A percentile compares a stretch with the other conserved stretches of the same genome.
These are phyloP conservation scores for Corythornis cristatus DNA, from an alignment of 2,113 vertebrate species.

Conservation along the genomic window DNA sequence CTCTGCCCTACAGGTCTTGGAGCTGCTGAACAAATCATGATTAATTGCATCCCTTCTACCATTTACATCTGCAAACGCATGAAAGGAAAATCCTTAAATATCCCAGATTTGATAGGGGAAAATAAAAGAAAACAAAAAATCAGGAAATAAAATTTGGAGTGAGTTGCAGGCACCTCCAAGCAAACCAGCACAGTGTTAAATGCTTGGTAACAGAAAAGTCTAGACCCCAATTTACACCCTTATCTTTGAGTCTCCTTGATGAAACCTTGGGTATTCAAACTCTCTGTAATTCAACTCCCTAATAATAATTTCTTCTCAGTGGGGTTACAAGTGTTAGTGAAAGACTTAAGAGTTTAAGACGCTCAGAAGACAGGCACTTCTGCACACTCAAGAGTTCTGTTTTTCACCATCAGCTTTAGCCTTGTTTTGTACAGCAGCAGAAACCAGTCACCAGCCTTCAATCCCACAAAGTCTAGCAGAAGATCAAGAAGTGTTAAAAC, in stretches of 20 bases:
- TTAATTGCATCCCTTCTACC: background rate
- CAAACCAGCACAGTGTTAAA: background rate
- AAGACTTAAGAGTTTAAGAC: background rate
- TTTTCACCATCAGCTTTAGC: background rate
- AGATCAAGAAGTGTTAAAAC: background rate
- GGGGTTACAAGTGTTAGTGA: background rate
- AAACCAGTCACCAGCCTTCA: background rate
- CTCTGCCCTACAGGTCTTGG: background rate
- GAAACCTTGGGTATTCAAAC: background rate
- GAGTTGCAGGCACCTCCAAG: background rate
- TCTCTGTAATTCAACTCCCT: background rate
- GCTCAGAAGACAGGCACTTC: background rate
- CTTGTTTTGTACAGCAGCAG: background rate
- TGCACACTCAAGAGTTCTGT: background rate
- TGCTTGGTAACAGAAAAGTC: background rate
- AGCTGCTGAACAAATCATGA: background rate
- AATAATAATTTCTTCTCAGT: background rate
- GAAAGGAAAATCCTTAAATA: background rate
- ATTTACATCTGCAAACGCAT: fast-evolving
- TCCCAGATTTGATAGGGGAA: background rate
- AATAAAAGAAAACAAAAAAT: background rate
- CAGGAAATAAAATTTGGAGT: background rate
- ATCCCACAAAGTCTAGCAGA: background rate
- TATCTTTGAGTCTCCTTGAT: background rate
- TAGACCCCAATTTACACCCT: background rate